phyloP scores from a whole-genome alignment of 1,140 invertebrate species.

The Sitophilus oryzae region DNA sequence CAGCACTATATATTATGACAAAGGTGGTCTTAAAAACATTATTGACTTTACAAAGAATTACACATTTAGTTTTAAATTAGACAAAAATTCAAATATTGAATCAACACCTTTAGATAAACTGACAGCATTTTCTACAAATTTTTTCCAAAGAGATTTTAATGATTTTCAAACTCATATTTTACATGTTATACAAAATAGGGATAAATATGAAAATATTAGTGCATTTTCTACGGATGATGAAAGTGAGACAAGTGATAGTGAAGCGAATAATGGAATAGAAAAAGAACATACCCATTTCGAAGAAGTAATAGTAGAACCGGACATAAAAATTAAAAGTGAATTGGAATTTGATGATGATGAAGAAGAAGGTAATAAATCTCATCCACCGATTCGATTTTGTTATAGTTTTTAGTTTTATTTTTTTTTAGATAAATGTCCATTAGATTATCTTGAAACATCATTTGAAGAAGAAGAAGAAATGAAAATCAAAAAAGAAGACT shows the following conservation, averaged over 20 bases:
- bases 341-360: conserved; percentile 28
- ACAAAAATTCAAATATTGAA: conserved; percentile 31
- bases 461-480: conserved; percentile 18
- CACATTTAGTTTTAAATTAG: conserved; percentile 37
- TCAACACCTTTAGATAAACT: conserved; percentile 35
- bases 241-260: conserved; percentile 31
- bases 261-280: conserved; percentile 17
- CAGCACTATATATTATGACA: conserved; percentile 8
- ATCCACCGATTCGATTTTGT: background rate
- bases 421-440: conserved; percentile 13
- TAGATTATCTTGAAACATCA: conserved; percentile 17
- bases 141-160: conserved; percentile 37
- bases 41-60: conserved; percentile 39
- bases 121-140: conserved; percentile 36
- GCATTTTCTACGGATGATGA: conserved; percentile 15
- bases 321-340: conserved; percentile 39
- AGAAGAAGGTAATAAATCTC: conserved; percentile 5
- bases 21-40: conserved; percentile 34
- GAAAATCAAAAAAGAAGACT: conserved; percentile 15
- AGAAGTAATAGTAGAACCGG: conserved; percentile 38
- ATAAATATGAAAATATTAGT: conserved; percentile 14
- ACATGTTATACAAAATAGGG: conserved; percentile 35
- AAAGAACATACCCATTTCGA: conserved; percentile 30
- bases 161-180: conserved; percentile 38
- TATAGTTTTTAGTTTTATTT: background rate